Base-by-base conservation (phyloP, 2,888 invertebrate genomes). In the Nemapogon koenigi region DNA sequence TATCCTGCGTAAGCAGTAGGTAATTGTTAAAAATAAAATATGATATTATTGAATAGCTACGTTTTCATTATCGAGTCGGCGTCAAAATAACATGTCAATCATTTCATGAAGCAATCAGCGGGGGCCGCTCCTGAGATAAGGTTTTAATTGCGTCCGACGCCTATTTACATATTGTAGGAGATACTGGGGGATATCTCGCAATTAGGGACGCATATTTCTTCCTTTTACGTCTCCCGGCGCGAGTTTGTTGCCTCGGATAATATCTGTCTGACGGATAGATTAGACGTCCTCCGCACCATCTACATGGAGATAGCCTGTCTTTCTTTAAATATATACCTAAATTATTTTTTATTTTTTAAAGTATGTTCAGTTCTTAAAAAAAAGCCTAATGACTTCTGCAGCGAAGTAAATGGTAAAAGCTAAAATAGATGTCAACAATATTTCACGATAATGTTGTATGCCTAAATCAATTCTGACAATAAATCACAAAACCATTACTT, bases 141-240 rank as follows among this genome's bases (percentile, higher is more conserved):
- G 63, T 73, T 68, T 76, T 78, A 76, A 78, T 78, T 76, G 72
- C 72, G 58, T 62, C 61, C 55, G 64, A 70, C 64, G 65, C 64
- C 65, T 75, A 73, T 75, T 78, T 76, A 73, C 76, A 75, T 78
- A 75, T 62, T 69, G 70, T 59, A 60, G 65, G 52, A 69, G 71
- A 73, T 72, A 73, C 66, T 57, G 57, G 51, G 51, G 65, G 60
- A 69, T 71, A 68, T 70, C 67, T 70, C 60, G 73, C 75, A 76
- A 78, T 75, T 72, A 75, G 69, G 64, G 68, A 63, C 65, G 67
- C 69, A 60, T 55, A 57, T 59, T 57, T 65, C 62, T 67, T 70
- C 70, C 70, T 72, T 72, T 73, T 71, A 69, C 59, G 65, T 58
- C 57, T 55, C 52, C 49, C 49, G 58, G 59, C 22, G 57, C 52